phyloP scores from a whole-genome alignment of 2,888 invertebrate species.

The Stratiomys singularior region DNA sequence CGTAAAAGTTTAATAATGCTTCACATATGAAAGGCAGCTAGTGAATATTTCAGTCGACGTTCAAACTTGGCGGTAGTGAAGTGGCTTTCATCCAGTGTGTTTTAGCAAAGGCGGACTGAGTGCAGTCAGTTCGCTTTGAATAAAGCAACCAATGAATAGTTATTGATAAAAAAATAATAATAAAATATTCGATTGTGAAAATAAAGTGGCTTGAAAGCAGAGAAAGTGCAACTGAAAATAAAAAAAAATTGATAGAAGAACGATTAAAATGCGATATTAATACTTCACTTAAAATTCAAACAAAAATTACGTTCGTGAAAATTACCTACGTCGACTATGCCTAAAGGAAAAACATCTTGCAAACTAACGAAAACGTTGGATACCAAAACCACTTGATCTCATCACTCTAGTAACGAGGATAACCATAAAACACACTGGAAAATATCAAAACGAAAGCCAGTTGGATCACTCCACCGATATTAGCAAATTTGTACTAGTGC shows the following conservation, averaged over 20 bases:
- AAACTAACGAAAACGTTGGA: too few relatives aligned
- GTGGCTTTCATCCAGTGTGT: not conserved
- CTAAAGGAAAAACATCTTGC: too few relatives aligned
- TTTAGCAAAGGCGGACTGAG: conserved; percentile 12
- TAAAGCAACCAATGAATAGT: not conserved
- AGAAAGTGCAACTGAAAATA: not conserved
- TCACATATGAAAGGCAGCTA: not conserved
- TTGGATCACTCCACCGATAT: too few relatives aligned
- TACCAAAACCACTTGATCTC: too few relatives aligned
- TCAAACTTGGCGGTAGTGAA: conserved; percentile 25
- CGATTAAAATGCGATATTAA: not conserved
- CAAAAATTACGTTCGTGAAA: too few relatives aligned
- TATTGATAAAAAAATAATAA: not conserved
- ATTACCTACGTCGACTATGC: too few relatives aligned
- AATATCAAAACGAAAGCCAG: too few relatives aligned
- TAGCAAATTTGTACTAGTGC: too few relatives aligned
- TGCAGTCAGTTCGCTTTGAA: conserved; percentile 21
- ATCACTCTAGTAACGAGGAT: too few relatives aligned
- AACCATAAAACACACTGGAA: too few relatives aligned
- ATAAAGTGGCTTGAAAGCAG: not conserved
- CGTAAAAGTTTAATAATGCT: not conserved
- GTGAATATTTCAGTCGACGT: conserved; percentile 1
- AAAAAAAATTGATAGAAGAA: not conserved
- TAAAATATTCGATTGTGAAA: not conserved
- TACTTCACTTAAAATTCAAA: not conserved